Evolutionary conservation across 2,113 vertebrate species (phyloP), one percentile per base, ranked within the genome.

Genomic region (Sitta europaea): DNA sequence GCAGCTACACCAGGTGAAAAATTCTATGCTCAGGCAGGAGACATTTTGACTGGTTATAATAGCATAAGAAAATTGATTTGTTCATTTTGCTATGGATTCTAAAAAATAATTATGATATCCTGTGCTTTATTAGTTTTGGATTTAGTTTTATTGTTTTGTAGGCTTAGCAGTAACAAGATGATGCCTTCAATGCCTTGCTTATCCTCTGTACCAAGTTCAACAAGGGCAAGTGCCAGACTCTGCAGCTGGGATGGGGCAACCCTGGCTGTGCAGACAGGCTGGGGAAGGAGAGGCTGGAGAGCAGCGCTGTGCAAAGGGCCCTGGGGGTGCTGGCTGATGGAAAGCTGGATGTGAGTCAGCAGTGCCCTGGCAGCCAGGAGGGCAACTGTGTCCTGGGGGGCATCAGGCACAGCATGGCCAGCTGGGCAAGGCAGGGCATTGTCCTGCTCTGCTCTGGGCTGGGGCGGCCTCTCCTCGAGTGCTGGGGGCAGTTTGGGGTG

Each of bases 231-330:
- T 3, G 15, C 12, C 2, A 3, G 18, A 38, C 16, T 73, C 18
- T 51, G 36, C 36, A 3, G 3, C 18, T 24, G 43, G 43, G 2
- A 13, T 35, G 57, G 29, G 48, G 4, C 48, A 54, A 0, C 29
- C 20, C 40, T 47, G 47, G 29, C 4, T 62, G 24, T 14, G 3
- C 0, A 0, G 13, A 18, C 25, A 42, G 35, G 4, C 13, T 13
- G 29, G 25, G 65, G 3, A 70, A 17, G 38, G n/a, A 68, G 55
- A 38, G 40, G n/a, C 63, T 61, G 73, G 10, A 53, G 45, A 86
- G 23, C 55, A 61, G 28, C 1, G 2, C 54, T 27, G 38, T 13
- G 28, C 73, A 28, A 53, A 53, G 19, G 40, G n/a, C 3, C n/a
- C 47, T 70, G 38, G 38, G 28, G 19, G 12, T n/a, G 40, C 54